Base-by-base conservation (phyloP, 2,113 vertebrate genomes). In the Poecilia latipinna region DNA sequence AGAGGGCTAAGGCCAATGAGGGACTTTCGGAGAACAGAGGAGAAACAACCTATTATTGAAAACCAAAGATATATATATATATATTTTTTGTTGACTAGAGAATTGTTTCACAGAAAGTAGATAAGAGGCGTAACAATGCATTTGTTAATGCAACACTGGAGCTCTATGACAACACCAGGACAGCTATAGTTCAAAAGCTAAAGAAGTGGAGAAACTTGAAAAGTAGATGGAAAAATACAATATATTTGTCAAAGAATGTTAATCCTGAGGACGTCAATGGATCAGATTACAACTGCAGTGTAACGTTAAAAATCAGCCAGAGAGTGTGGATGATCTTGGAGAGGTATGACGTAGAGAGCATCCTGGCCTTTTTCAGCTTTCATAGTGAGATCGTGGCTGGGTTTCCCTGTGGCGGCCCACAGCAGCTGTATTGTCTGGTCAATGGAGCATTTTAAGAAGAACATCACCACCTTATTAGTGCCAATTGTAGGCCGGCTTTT, bases 1-100 rank as follows among this genome's bases (percentile, higher is more conserved):
- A 10, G 75, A 80, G 86, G 83, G 80, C 65, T 8, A 54, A 54
- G 51, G 22, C 19, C 19, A 54, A 24, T 54, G 15, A 54, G 51
- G 44, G 51, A 24, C 22, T 54, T 54, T 24, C 0, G 19, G 24
- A n/a, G 22, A 54, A 54, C 22, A 54, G 15, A 24, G 22, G 15
- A 54, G 22, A 54, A n/a, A 54, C 22, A 54, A 10, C 51, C 19
- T 22, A 22, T n/a, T 54, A 54, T 24, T 22, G 24, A 54, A 54
- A 54, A 24, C 13, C 6, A 5, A 48, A 5, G 44, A 22, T 19
- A 22, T 54, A 2, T 8, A n/a, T 54, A n/a, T 24, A 2, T 8
- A n/a, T 54, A n/a, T 24, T 54, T 19, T 24, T 54, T 54, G 24
- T 54, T 24, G 7, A 8, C 51, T 5, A 19, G 15, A 19, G 1